Evolutionary conservation across 1,140 invertebrate genomes (phyloP).

Genomic region (Maconellicoccus hirsutus): DNA sequence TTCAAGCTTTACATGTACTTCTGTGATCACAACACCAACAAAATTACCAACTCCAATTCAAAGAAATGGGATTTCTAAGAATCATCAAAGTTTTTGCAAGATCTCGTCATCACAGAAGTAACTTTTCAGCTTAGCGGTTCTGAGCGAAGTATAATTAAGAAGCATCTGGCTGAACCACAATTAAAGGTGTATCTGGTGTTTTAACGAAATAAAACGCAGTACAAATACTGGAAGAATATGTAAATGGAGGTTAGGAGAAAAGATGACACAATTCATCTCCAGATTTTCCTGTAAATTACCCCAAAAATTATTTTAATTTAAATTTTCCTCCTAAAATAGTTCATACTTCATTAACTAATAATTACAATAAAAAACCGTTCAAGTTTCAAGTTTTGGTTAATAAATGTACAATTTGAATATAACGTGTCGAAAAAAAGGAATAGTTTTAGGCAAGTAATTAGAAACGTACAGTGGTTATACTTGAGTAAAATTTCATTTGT

Average conservation of each 20-base stretch:
- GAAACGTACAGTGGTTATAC: too few relatives aligned
- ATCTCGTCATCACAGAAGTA: background rate
- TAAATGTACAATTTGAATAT: background rate
- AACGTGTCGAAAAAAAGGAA: background rate
- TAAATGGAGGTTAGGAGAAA: background rate
- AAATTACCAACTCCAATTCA: background rate
- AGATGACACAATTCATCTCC: background rate
- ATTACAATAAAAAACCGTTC: background rate
- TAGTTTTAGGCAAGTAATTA: background rate
- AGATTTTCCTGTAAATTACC: conserved; percentile 7
- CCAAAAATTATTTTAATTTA: conserved; percentile 6
- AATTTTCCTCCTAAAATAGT: conserved; percentile 5
- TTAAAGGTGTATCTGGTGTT: background rate
- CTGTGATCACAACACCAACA: background rate
- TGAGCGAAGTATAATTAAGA: background rate
- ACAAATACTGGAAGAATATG: background rate
- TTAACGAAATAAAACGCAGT: background rate
- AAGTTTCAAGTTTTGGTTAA: too few relatives aligned
- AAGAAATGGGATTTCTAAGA: background rate
- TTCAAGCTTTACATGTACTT: background rate
- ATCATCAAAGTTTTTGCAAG: too few relatives aligned
- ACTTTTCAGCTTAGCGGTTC: background rate
- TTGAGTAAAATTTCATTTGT: too few relatives aligned
- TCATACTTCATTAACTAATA: background rate
- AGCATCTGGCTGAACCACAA: background rate